These are phyloP conservation scores for Adelphocoris suturalis DNA, from an alignment of 2,888 invertebrate genomes.

Conservation along the genomic window DNA sequence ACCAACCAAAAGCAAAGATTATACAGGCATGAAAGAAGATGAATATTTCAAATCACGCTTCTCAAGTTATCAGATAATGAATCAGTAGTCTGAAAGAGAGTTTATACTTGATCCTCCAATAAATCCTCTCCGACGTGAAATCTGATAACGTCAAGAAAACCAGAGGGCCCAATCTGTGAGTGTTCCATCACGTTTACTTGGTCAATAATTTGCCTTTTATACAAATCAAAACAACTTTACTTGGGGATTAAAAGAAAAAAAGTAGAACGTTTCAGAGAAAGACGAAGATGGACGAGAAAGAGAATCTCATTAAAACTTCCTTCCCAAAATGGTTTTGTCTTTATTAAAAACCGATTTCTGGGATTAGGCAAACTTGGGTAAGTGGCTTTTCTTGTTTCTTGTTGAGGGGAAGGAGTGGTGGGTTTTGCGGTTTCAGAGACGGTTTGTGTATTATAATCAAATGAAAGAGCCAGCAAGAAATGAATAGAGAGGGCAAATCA, in stretches of 20 bases:
- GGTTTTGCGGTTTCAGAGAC: background rate
- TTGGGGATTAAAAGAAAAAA: background rate
- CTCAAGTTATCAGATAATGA: no score
- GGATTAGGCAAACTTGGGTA: conserved; percentile 16
- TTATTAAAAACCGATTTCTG: conserved; percentile 32
- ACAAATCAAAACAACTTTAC: background rate
- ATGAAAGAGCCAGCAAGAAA: conserved; percentile 10
- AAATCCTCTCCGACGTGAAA: no score
- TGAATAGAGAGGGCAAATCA: conserved; percentile 10
- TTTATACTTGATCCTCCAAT: no score
- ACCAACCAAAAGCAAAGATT: no score
- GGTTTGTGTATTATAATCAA: conserved; percentile 30
- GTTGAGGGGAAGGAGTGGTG: background rate
- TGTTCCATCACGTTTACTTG: no score
- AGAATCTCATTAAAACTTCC: conserved; percentile 20
- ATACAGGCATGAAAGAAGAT: no score
- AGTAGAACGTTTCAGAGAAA: background rate
- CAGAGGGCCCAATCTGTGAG: no score
- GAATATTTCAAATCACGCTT: no score
- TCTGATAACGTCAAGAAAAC: no score
- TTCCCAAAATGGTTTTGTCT: background rate
- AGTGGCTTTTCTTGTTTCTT: conserved; percentile 16
- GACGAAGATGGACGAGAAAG: conserved; percentile 1
- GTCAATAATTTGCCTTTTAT: background rate
- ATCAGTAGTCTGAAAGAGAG: no score